Conservation (phyloP, 2,113 vertebrate genomes). For the Dicerorhinus sumatrensis region DNA sequence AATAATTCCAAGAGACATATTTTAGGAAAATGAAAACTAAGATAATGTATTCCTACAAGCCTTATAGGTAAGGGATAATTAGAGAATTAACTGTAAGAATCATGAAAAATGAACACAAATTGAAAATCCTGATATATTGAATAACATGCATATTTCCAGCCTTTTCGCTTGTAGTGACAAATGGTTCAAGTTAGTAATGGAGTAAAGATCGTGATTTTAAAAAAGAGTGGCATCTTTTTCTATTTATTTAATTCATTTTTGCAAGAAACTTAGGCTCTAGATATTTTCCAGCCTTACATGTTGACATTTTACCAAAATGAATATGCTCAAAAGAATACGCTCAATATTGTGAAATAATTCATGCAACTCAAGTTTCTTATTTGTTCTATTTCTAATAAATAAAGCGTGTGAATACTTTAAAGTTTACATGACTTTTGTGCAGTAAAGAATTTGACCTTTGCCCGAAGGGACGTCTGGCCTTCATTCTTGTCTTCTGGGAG, state of each 20-base stretch:
- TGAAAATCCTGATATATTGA: constrained; percentile 19
- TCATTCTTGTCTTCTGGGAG: background rate
- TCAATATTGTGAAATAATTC: constrained; percentile 20
- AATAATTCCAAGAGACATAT: constrained; percentile 41
- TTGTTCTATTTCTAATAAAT: background rate
- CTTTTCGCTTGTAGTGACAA: background rate
- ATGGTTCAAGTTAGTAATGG: background rate
- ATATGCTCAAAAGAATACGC: background rate
- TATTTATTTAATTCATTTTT: constrained; percentile 19
- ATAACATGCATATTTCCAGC: background rate
- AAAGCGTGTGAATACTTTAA: background rate
- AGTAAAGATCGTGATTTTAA: background rate
- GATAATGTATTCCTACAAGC: background rate
- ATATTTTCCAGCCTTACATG: background rate
- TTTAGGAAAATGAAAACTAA: constrained; percentile 50
- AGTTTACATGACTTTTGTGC: background rate
- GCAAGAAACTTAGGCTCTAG: background rate
- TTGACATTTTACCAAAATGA: constrained; percentile 28
- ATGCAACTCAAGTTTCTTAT: background rate
- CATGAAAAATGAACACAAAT: constrained; percentile 39
- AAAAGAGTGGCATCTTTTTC: background rate
- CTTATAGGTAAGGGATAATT: background rate
- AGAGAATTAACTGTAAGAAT: constrained; percentile 45
- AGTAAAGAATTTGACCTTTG: background rate
- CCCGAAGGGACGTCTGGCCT: background rate